Percentiles rank a stretch among this genome's conserved stretches.
These are phyloP conservation scores for Isichthys henryi DNA, from an alignment of 2,113 vertebrate species.

Conservation along the genomic window DNA sequence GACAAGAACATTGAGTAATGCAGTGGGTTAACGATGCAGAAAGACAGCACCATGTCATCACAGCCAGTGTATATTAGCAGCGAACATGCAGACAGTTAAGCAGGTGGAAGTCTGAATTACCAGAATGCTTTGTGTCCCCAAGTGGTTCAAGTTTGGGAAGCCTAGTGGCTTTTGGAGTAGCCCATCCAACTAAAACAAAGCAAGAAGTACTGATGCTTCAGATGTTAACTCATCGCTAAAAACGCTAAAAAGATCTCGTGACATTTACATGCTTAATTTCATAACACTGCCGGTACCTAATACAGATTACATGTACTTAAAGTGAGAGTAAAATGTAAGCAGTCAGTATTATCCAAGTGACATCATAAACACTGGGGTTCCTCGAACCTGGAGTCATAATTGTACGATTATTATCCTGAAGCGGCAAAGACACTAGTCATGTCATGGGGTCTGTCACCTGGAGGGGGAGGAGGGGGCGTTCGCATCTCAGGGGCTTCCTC, in stretches of 20 bases:
- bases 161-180: slow-evolving; percentile 62
- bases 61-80: neutral
- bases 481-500: neutral
- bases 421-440: neutral
- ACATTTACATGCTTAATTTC: neutral
- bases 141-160: slow-evolving; percentile 67
- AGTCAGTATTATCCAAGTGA: neutral
- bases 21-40: neutral
- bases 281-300: neutral
- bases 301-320: neutral
- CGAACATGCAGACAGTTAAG: neutral
- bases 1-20: neutral
- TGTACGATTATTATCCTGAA: neutral
- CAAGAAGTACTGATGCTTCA: neutral
- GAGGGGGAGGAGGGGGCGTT: neutral
- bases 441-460: neutral
- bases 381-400: neutral
- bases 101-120: slow-evolving; percentile 45
- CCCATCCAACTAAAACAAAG: slow-evolving; percentile 64
- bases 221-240: neutral
- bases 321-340: neutral
- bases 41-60: neutral
- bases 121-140: slow-evolving; percentile 54
- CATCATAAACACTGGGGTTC: neutral
- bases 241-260: neutral